These are phyloP conservation scores for Pogonognathellus flavescens DNA, from an alignment of 1,140 invertebrate genomes.

Conservation along the genomic window DNA sequence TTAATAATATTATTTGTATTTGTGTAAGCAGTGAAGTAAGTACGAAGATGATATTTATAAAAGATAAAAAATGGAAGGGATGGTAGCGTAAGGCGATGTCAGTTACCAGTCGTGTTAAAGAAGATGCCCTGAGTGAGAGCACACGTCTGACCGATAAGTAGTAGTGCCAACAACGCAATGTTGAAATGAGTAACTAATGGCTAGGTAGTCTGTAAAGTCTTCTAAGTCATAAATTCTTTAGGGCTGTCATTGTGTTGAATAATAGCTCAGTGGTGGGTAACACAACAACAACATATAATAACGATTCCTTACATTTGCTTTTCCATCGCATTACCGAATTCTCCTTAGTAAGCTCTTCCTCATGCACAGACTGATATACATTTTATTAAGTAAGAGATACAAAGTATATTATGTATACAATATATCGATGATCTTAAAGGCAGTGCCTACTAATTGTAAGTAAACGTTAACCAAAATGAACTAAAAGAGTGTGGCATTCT, in stretches of 20 bases:
- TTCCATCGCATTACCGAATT: neutral
- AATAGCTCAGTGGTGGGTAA: constrained; percentile 44
- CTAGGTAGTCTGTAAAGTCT: constrained; percentile 21
- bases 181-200: constrained; percentile 50
- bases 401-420: too few species aligned
- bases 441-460: too few species aligned
- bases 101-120: constrained; percentile 4
- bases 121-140: constrained; percentile 18
- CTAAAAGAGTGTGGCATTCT: too few species aligned
- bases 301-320: neutral
- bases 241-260: constrained; percentile 49
- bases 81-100: neutral
- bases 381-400: too few species aligned
- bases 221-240: constrained; percentile 32
- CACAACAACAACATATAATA: constrained; percentile 7
- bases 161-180: constrained; percentile 8
- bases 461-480: too few species aligned
- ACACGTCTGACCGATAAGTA: constrained; percentile 40
- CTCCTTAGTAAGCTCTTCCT: too few species aligned
- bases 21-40: neutral
- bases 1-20: neutral
- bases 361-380: too few species aligned
- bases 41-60: neutral
- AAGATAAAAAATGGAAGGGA: neutral
- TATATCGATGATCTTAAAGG: too few species aligned